A percentile compares a stretch with the other conserved stretches of the same genome.
Evolutionary conservation across 64 coral and sea anemone species (phyloP).

Genomic region (Orbicella faveolata): DNA sequence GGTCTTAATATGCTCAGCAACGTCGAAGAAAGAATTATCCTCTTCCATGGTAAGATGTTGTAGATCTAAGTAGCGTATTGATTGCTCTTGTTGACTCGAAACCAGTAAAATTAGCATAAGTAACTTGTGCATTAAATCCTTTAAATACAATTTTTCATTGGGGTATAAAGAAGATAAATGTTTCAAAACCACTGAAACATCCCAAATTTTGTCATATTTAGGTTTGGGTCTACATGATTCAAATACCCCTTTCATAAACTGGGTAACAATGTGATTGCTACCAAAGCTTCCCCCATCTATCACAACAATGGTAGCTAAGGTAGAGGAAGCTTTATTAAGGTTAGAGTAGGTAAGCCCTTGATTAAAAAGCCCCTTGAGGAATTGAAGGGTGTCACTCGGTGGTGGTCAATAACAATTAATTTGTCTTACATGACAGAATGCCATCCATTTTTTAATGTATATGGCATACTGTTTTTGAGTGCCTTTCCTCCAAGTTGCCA

Average conservation of each 20-base stretch:
- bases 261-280: slow-evolving; percentile 27
- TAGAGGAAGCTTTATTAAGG: slow-evolving; percentile 49
- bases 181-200: slow-evolving; percentile 19
- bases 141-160: slow-evolving; percentile 21
- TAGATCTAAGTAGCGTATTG: slow-evolving; percentile 19
- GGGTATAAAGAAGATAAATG: slow-evolving; percentile 12
- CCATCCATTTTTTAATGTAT: slow-evolving; percentile 28
- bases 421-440: slow-evolving; percentile 31
- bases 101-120: slow-evolving; percentile 21
- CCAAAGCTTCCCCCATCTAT: slow-evolving; percentile 5
- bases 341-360: slow-evolving; percentile 39
- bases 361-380: slow-evolving; percentile 40
- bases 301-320: slow-evolving; percentile 37
- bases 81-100: slow-evolving; percentile 43
- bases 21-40: slow-evolving; percentile 19
- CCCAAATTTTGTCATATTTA: slow-evolving; percentile 37
- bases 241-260: slow-evolving; percentile 40
- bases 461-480: slow-evolving; percentile 26
- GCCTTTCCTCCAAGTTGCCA: slow-evolving; percentile 23
- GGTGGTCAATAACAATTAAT: slow-evolving; percentile 20
- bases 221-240: not conserved
- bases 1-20: slow-evolving; percentile 20
- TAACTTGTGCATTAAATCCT: slow-evolving; percentile 43
- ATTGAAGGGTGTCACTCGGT: slow-evolving; percentile 30
- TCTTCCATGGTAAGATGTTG: not conserved